Conservation (phyloP, 2,888 invertebrate species). For the Chironomus riparius region DNA sequence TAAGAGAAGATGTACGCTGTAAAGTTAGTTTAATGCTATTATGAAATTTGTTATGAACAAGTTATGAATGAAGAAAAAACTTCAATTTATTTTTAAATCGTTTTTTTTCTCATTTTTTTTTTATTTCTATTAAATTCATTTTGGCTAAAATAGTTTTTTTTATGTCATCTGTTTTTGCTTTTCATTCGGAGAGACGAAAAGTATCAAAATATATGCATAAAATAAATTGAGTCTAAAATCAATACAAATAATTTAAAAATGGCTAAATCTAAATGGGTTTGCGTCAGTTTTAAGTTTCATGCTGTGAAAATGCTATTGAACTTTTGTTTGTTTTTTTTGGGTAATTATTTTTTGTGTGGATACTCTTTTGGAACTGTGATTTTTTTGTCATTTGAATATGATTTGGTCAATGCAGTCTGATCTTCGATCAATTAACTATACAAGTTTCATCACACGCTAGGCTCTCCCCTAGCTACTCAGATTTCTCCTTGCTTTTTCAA, state of each 20-base stretch:
- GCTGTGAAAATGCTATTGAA: too few relatives aligned
- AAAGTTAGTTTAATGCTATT: neutral
- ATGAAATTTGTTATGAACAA: neutral
- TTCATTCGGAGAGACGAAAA: neutral
- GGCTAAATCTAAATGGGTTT: neutral
- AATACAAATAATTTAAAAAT: neutral
- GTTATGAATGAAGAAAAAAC: neutral
- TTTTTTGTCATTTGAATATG: too few relatives aligned
- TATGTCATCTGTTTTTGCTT: neutral
- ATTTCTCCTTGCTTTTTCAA: too few relatives aligned
- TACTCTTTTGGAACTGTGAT: too few relatives aligned
- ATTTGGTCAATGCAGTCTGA: too few relatives aligned
- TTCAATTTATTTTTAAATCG: neutral
- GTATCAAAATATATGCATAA: neutral
- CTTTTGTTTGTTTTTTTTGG: too few relatives aligned
- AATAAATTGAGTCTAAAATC: neutral
- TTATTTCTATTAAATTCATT: neutral
- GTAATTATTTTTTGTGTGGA: too few relatives aligned
- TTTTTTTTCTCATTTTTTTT: neutral
- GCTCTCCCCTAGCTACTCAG: too few relatives aligned
- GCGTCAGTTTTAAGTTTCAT: neutral
- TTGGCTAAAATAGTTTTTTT: neutral
- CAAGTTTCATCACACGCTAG: too few relatives aligned
- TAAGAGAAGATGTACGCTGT: neutral
- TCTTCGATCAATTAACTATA: too few relatives aligned